Evolutionary conservation across 2,888 invertebrate species (phyloP).

Genomic region (Microplitis manilae): DNA sequence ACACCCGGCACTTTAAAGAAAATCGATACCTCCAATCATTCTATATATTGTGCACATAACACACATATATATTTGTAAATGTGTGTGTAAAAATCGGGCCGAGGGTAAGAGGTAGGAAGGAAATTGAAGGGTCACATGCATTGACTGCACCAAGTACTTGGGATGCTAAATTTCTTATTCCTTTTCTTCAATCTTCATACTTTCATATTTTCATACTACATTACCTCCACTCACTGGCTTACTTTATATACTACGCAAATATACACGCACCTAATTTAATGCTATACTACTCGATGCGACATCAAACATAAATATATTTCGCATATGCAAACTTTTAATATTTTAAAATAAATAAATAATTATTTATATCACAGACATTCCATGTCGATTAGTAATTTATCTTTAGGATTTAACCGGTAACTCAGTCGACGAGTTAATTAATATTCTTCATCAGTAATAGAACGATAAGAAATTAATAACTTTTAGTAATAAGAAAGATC

Average conservation of each 20-base stretch:
- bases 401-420: constrained; percentile 3
- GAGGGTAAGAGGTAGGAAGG: not conserved
- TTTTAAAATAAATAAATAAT: constrained; percentile 26
- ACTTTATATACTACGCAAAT: no score
- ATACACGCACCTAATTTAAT: no score
- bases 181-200: not conserved
- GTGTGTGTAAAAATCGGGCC: not conserved
- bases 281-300: no score
- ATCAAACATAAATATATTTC: no score
- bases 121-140: constrained; percentile 16
- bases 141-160: not conserved
- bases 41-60: not conserved
- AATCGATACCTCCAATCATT: constrained; percentile 30
- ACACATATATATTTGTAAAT: not conserved
- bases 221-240: no score
- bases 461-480: not conserved
- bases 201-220: not conserved
- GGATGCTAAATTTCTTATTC: not conserved
- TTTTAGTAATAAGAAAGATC: constrained; percentile 23
- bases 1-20: constrained; percentile 29
- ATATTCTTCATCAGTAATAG: constrained; percentile 8
- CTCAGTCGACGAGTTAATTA: constrained; percentile 26
- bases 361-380: not conserved
- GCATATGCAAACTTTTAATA: not conserved
- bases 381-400: constrained; percentile 8